phyloP scores from a whole-genome alignment of 2,888 invertebrate species.

The Hyppa rectilinea region DNA sequence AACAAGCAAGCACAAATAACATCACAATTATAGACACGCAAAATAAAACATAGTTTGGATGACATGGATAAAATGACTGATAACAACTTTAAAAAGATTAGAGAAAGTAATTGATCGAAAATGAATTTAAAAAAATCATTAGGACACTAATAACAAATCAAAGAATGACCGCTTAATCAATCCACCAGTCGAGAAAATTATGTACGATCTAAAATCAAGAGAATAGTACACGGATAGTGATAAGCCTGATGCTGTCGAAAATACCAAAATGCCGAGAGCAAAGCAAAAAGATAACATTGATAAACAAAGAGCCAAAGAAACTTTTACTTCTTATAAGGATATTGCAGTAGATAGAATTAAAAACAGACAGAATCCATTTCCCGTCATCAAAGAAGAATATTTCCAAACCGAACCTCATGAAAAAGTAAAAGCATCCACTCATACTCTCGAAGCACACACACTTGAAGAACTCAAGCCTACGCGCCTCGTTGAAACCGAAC shows the following conservation, averaged over 20 bases:
- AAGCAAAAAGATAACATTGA: not conserved
- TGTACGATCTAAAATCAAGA: not conserved
- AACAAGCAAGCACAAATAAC: slow-evolving; percentile 33
- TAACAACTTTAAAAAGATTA: not conserved
- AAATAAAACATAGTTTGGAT: not conserved
- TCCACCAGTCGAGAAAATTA: not conserved
- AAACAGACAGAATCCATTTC: not conserved
- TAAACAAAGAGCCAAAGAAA: not conserved
- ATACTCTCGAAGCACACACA: slow-evolving; percentile 17
- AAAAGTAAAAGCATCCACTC: slow-evolving; percentile 18
- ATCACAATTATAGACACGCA: slow-evolving; percentile 11
- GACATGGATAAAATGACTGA: not conserved
- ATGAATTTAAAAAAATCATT: not conserved
- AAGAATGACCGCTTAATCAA: not conserved
- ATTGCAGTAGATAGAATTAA: not conserved
- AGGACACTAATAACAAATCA: not conserved
- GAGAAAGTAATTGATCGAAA: not conserved
- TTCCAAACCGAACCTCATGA: not conserved
- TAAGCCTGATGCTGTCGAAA: not conserved
- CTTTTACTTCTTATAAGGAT: not conserved
- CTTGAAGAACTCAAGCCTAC: slow-evolving; percentile 40
- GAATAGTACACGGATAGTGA: not conserved
- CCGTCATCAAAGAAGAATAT: not conserved
- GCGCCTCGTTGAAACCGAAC: slow-evolving; percentile 48
- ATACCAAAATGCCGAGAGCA: no score